Evolutionary conservation across 1,140 invertebrate species (phyloP).

Genomic region (Pseudomyrmex pallidus): DNA sequence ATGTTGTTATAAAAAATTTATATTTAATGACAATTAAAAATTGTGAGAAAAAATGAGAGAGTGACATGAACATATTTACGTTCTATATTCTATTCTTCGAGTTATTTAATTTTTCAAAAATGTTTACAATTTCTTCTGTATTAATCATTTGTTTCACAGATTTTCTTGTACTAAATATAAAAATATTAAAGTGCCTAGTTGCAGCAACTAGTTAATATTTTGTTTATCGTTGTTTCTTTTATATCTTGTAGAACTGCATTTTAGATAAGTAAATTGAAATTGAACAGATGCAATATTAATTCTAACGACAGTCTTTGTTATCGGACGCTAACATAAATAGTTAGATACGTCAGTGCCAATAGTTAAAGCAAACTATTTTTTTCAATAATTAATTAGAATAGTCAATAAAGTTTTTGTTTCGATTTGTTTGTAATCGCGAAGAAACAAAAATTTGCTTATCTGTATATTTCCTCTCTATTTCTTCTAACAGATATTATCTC

Average conservation of each 20-base stretch:
- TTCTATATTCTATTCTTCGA: background rate
- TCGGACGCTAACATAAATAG: constrained; percentile 17
- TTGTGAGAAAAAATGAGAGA: background rate
- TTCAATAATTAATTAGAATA: constrained; percentile 50
- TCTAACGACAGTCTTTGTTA: constrained; percentile 50
- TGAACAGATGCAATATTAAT: constrained; percentile 40
- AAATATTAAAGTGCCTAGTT: too few species aligned
- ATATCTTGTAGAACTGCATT: constrained; percentile 12
- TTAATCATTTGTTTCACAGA: background rate
- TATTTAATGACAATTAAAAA: background rate
- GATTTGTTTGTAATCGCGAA: too few species aligned
- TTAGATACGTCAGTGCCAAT: constrained; percentile 42
- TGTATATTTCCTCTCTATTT: constrained; percentile 2
- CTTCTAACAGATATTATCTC: background rate
- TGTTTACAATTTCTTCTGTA: background rate
- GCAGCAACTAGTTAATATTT: background rate
- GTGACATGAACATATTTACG: background rate
- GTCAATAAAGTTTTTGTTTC: too few species aligned
- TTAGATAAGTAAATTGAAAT: constrained; percentile 26
- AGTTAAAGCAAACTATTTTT: constrained; percentile 60
- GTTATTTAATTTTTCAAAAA: background rate
- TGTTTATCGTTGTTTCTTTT: background rate
- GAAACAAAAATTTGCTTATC: background rate
- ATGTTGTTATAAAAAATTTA: background rate
- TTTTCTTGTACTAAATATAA: background rate